Evolutionary conservation across 2,888 invertebrate genomes (phyloP).

Genomic region (Ophion obscuratus): DNA sequence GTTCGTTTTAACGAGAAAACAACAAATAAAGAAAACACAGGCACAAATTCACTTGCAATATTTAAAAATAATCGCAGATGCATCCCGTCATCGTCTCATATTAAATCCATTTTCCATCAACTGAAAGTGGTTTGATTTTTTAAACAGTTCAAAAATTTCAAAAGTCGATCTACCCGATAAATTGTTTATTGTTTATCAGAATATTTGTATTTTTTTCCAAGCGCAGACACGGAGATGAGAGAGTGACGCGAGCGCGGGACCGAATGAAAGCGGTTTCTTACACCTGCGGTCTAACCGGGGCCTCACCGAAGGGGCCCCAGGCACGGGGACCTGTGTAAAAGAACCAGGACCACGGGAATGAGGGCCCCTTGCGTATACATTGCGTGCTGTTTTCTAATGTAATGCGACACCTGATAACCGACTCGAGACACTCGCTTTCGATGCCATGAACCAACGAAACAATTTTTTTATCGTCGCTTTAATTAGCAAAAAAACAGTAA

Average conservation of each 20-base stretch:
- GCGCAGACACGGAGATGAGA: conserved; percentile 27
- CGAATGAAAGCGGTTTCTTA: conserved; percentile 72
- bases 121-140: neutral
- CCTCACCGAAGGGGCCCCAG: conserved; percentile 59
- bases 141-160: neutral
- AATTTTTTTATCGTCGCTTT: neutral
- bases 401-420: conserved; percentile 56
- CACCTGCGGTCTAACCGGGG: conserved; percentile 66
- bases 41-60: conserved; percentile 20
- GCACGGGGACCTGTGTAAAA: conserved; percentile 62
- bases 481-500: neutral
- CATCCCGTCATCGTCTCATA: neutral
- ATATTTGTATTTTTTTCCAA: neutral
- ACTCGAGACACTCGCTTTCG: conserved; percentile 7
- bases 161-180: no score
- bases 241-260: conserved; percentile 53
- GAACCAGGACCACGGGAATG: conserved; percentile 31
- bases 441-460: neutral
- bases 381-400: conserved; percentile 44
- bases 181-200: neutral
- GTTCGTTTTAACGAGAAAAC: conserved; percentile 45
- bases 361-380: conserved; percentile 22
- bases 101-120: neutral
- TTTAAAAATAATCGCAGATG: neutral
- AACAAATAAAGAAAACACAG: conserved; percentile 14